These are phyloP conservation scores for Andricus curvator DNA, from an alignment of 2,888 invertebrate species.

Conservation along the genomic window DNA sequence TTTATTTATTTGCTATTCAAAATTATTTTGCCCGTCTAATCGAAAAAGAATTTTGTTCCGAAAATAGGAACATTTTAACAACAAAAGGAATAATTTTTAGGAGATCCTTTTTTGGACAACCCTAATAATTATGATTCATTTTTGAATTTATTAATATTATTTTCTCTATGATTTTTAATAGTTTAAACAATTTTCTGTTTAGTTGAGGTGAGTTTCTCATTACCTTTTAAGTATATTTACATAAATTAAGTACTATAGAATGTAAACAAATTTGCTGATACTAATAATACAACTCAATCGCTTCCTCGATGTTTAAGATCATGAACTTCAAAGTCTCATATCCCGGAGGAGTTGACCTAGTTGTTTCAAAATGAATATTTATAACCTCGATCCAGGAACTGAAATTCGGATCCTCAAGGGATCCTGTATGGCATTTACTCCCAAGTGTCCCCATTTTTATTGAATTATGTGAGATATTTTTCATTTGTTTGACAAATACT, in stretches of 20 bases:
- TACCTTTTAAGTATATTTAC: conserved; percentile 4
- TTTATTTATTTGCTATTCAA: too few species aligned
- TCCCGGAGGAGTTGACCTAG: conserved; percentile 18
- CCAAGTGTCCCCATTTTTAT: neutral
- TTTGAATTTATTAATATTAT: too few species aligned
- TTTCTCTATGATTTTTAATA: neutral
- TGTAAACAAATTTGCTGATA: conserved; percentile 5
- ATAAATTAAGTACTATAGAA: neutral
- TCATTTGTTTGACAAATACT: neutral
- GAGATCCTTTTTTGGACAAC: too few species aligned
- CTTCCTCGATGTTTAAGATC: conserved; percentile 15
- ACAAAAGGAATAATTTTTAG: too few species aligned
- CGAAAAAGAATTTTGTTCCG: too few species aligned
- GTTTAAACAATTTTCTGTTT: neutral
- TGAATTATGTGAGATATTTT: neutral
- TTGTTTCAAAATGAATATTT: conserved; percentile 31
- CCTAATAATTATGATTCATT: too few species aligned
- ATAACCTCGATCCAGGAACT: neutral
- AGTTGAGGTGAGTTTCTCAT: neutral
- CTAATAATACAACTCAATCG: conserved; percentile 7
- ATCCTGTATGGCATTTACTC: conserved; percentile 10
- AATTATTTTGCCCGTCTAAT: too few species aligned
- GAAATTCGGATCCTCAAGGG: neutral
- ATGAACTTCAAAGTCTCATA: conserved; percentile 20
- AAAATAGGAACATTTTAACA: too few species aligned